These are phyloP conservation scores for Strigamia crassipes DNA, from an alignment of 2,888 invertebrate species.

Conservation along the genomic window DNA sequence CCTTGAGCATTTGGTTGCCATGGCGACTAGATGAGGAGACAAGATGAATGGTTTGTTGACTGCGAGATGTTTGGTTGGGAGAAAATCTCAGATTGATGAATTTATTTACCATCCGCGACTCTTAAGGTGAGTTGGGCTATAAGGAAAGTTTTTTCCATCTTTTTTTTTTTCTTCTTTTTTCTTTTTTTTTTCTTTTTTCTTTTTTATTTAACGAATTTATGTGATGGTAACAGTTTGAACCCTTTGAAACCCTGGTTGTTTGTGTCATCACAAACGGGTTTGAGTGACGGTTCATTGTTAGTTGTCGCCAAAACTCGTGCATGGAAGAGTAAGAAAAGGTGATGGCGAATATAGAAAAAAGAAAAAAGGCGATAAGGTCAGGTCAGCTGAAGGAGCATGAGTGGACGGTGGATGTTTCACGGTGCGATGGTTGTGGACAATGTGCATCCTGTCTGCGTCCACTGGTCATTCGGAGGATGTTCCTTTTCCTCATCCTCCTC, in stretches of 20 bases:
- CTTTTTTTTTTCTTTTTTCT: not conserved
- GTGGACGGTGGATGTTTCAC: conserved; percentile 42
- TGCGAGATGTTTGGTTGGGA: conserved; percentile 32
- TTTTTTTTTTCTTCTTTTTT: not conserved
- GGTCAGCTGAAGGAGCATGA: conserved; percentile 21
- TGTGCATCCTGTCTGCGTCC: conserved; percentile 40
- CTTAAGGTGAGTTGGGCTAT: conserved; percentile 4
- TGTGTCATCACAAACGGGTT: conserved; percentile 17
- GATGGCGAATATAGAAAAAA: not conserved
- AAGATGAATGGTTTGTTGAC: conserved; percentile 42
- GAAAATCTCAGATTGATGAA: conserved; percentile 39
- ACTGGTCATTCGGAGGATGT: conserved; percentile 40
- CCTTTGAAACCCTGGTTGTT: conserved; percentile 25
- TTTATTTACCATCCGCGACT: conserved; percentile 36
- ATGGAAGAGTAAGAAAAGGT: conserved; percentile 32
- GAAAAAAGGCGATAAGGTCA: conserved; percentile 39
- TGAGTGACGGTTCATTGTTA: conserved; percentile 30
- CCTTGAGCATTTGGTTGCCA: conserved; percentile 8
- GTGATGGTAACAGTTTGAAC: not conserved
- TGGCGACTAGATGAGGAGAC: conserved; percentile 24
- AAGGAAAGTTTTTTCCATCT: not conserved
- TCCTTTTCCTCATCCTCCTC: conserved; percentile 32
- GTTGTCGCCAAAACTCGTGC: conserved; percentile 16
- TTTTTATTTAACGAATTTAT: not conserved
- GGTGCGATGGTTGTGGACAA: conserved; percentile 29